phyloP scores from a whole-genome alignment of 2,113 vertebrate genomes.

The Aspidoscelis tigris region DNA sequence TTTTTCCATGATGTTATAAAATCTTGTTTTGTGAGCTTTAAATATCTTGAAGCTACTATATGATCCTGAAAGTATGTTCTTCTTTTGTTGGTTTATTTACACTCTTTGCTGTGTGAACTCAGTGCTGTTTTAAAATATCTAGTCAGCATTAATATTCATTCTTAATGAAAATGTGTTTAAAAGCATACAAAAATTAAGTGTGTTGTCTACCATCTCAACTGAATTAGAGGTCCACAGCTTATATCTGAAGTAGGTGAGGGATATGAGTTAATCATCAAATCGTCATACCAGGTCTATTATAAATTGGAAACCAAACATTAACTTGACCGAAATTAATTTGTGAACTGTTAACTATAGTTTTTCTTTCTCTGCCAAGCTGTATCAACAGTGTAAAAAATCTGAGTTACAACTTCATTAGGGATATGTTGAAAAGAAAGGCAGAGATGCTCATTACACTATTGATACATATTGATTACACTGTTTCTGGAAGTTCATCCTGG shows the following conservation, averaged over 20 bases:
- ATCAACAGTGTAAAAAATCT: neutral
- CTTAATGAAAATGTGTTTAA: neutral
- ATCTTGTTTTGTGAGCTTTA: conserved; percentile 13
- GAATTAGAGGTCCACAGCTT: too few relatives aligned
- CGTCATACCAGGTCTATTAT: neutral
- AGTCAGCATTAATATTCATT: neutral
- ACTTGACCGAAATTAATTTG: neutral
- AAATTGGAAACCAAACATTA: neutral
- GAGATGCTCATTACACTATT: neutral
- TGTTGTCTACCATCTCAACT: neutral
- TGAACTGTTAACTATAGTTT: too few relatives aligned
- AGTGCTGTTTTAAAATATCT: neutral
- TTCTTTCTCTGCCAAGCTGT: neutral
- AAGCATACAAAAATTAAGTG: neutral
- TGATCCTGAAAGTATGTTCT: conserved; percentile 13
- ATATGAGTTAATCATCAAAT: neutral
- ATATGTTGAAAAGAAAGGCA: neutral
- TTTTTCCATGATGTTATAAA: conserved; percentile 30
- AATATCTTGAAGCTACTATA: neutral
- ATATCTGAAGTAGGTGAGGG: too few relatives aligned
- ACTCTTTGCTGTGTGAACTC: neutral
- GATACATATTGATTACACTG: neutral
- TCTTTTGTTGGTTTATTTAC: conserved; percentile 21
- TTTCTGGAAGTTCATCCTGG: neutral
- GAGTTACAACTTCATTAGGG: neutral